These are phyloP conservation scores for Microtus ochrogaster DNA, from an alignment of 2,113 vertebrate genomes.

Conservation along the genomic window DNA sequence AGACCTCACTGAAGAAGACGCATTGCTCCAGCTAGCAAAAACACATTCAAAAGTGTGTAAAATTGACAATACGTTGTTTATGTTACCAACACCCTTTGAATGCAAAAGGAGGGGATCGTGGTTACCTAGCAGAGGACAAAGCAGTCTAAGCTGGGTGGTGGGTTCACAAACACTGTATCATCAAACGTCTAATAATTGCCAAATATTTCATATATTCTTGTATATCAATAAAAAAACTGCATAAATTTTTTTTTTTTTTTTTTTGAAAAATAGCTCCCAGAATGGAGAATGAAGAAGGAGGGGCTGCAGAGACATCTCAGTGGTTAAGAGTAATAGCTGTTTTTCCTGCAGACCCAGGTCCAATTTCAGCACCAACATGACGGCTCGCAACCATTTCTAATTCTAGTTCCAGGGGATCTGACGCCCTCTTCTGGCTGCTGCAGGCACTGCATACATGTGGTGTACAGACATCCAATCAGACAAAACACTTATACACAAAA, in stretches of 20 bases:
- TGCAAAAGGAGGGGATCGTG: background rate
- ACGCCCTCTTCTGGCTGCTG: background rate
- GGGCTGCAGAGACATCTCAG: background rate
- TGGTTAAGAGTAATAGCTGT: background rate
- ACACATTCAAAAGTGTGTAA: background rate
- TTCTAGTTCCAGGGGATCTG: background rate
- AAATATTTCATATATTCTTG: background rate
- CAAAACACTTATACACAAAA: background rate
- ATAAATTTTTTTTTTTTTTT: background rate
- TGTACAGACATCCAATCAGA: background rate
- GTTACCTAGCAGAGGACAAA: background rate
- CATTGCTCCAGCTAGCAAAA: background rate
- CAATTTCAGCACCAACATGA: background rate
- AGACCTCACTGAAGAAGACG: background rate
- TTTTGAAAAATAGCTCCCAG: background rate
- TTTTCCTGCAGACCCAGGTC: background rate
- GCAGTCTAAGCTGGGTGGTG: background rate
- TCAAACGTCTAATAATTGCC: background rate
- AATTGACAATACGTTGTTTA: background rate
- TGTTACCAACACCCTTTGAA: background rate
- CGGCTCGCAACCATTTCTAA: background rate
- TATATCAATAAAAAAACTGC: background rate
- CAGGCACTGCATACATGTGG: background rate
- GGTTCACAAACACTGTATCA: background rate
- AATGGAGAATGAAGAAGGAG: background rate